Evolutionary conservation across 1,140 invertebrate genomes (phyloP).

Genomic region (Trichonephila clavipes): DNA sequence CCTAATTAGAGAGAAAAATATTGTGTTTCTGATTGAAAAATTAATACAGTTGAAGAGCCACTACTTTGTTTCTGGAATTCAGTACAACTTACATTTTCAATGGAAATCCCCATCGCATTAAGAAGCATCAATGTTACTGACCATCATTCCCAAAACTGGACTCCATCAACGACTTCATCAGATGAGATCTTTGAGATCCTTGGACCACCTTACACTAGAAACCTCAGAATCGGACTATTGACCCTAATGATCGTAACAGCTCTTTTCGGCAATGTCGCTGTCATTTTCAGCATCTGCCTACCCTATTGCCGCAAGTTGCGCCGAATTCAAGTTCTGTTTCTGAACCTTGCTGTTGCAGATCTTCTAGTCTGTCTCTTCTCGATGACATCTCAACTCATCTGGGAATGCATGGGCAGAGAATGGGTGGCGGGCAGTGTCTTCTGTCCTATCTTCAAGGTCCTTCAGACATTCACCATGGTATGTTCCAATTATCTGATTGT

Average conservation of each 20-base stretch:
- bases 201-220: slow-evolving; percentile 63
- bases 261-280: slow-evolving; percentile 43
- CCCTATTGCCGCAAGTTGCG: not conserved
- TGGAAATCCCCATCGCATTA: not conserved
- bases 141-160: not conserved
- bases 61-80: too few species aligned
- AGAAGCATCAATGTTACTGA: not conserved
- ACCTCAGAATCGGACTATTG: slow-evolving; percentile 47
- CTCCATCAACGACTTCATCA: not conserved
- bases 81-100: not conserved
- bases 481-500: slow-evolving; percentile 81
- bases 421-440: slow-evolving; percentile 80
- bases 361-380: slow-evolving; percentile 80
- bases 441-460: slow-evolving; percentile 80
- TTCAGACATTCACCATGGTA: slow-evolving; percentile 81
- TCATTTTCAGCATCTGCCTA: slow-evolving; percentile 29
- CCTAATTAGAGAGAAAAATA: too few species aligned
- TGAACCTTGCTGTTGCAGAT: slow-evolving; percentile 81
- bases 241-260: slow-evolving; percentile 52
- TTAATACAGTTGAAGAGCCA: too few species aligned
- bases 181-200: slow-evolving; percentile 14
- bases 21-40: too few species aligned
- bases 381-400: slow-evolving; percentile 80
- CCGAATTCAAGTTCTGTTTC: slow-evolving; percentile 78
- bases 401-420: slow-evolving; percentile 80